Evolutionary conservation across 2,113 vertebrate genomes (phyloP), one percentile per base, ranked within the genome.

Genomic region (Eptesicus fuscus): DNA sequence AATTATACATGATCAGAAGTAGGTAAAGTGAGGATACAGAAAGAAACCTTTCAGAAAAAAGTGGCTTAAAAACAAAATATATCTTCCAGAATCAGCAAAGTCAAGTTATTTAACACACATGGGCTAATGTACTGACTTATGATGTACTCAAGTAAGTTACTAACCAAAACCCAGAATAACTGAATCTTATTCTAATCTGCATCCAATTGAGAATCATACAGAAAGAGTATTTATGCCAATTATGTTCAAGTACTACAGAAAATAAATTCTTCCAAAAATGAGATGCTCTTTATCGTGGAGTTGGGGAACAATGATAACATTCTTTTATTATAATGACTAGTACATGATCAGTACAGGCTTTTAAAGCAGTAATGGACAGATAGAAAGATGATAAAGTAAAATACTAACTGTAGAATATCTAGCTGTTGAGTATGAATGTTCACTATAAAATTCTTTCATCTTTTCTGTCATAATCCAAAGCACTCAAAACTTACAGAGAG

Each of bases 361-460:
- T 89, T 93, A 92, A 70, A 88, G 79, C 20, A 94, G 42, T 47
- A 88, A 88, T 32, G 23, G 32, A 61, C 0, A 89, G 32, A 70
- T 3, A 56, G 44, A 79, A 76, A 76, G 4, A 73, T 17, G 35
- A 84, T 11, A 83, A 90, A 67, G 9, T 71, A 92, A 77, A 90
- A 49, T n/a, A 77, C 11, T 59, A 86, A 78, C 12, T 70, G 12
- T 11, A 95, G 65, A 88, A 93, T 78, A 94, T 78, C 28, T 44
- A 96, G 9, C 23, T 70, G 30, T n/a, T 82, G 37, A 95, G 51
- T 44, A 37, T 35, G 40, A 94, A 25, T 51, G 30, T 17, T 93
- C 23, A 87, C 28, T 79, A 90, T 44, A 94, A 89, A 95, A 95
- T 17, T 70, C 35, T 92, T 86, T 87, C 20, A 49, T 77, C 49